Evolutionary conservation across 2,888 invertebrate species (phyloP), one percentile per base, ranked within the genome.

Genomic region (Hedya salicella): DNA sequence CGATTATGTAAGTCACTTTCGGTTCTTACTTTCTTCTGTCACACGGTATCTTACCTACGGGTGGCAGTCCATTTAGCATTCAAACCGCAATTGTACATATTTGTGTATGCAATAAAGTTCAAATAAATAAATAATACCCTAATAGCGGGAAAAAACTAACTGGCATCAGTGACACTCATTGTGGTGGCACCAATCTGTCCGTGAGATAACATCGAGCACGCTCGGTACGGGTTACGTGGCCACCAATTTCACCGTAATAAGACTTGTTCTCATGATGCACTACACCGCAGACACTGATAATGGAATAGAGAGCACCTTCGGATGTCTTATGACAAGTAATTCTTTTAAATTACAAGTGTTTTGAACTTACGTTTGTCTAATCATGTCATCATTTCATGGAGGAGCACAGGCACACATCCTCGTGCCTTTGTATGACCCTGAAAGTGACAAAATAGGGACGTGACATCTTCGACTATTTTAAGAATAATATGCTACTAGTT

Each of bases 231-330:
- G 68, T 78, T 88, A 91, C 91, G 91, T 91, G 91, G 87, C 77
- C 75, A 82, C 81, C 78, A 81, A 82, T 79, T 83, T 78, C 75
- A 78, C 80, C 78, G 79, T 92, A 92, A 92, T 84, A 88, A 90
- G 89, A 80, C 77, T 81, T 78, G 86, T 92, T 92, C 91, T 84
- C 91, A 92, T 89, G 90, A 80, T 52, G 59, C 44, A 44, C 39
- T 49, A 25, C 32, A 11, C 16, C 50, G 50, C 49, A 36, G 44
- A 52, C 16, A 39, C 44, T 65, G 59, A 60, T 65, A 65, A 40
- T 46, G 57, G 52, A 60, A 65, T 40, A 61, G 48, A 54, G 61
- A 54, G 49, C 66, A 63, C 19, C 67, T 49, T 56, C 42, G 19
- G 42, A 36, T 25, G 36, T n/a, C 42, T 57, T n/a, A 52, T 50